Conservation (phyloP, 1,140 invertebrate genomes). For the Leptoteleia sp. region DNA sequence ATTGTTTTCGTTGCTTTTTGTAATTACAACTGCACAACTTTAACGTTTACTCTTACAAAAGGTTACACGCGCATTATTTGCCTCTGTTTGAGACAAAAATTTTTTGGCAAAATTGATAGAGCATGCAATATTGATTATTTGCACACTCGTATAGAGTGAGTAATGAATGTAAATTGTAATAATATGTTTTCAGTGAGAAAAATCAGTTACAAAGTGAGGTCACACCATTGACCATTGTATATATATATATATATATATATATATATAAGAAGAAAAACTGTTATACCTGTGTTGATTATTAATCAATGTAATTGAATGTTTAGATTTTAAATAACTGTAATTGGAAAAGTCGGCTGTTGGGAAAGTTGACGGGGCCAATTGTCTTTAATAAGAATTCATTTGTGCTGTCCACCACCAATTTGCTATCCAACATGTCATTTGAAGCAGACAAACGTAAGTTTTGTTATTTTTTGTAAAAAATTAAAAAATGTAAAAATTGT, state of each 20-base stretch:
- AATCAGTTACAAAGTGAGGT: conserved; percentile 14
- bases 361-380: not conserved
- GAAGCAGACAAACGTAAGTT: conserved; percentile 24
- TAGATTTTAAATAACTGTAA: not conserved
- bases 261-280: too few species aligned
- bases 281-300: not conserved
- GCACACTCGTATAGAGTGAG: not conserved
- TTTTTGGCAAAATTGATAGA: not conserved
- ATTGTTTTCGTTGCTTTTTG: not conserved
- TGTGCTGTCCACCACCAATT: not conserved
- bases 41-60: too few species aligned
- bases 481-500: not conserved
- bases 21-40: not conserved
- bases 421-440: conserved; percentile 9
- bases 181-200: conserved; percentile 20
- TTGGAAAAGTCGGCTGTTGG: not conserved
- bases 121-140: not conserved
- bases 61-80: too few species aligned
- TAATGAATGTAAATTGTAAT: not conserved
- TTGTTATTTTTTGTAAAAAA: not conserved
- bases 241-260: too few species aligned
- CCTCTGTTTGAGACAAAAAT: not conserved
- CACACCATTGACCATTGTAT: too few species aligned
- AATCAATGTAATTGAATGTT: not conserved
- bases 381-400: not conserved